Evolutionary conservation across 2,113 vertebrate genomes (phyloP).

Genomic region (Prinia subflava): DNA sequence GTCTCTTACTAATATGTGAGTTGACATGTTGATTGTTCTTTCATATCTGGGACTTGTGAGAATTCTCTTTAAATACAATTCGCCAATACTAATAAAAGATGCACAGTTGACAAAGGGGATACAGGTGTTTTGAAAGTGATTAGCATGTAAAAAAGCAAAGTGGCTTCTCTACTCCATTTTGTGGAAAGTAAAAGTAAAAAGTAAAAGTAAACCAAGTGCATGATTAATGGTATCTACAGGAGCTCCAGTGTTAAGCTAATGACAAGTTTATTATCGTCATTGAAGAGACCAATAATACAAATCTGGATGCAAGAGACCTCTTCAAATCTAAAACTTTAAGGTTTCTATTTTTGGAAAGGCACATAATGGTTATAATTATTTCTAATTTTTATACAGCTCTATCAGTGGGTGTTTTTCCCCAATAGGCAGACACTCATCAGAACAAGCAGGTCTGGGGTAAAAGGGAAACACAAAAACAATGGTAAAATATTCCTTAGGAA

Average conservation of each 20-base stretch:
- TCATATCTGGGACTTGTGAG: constrained; percentile 33
- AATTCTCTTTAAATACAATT: constrained; percentile 14
- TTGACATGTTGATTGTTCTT: constrained; percentile 68
- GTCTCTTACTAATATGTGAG: constrained; percentile 39
- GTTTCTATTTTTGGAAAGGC: neutral
- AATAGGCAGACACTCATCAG: neutral
- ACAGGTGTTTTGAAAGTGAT: constrained; percentile 7
- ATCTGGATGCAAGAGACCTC: neutral
- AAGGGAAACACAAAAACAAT: neutral
- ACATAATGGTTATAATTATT: neutral
- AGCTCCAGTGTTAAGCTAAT: neutral
- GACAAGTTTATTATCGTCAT: neutral
- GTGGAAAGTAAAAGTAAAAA: neutral
- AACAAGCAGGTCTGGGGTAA: neutral
- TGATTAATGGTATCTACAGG: neutral
- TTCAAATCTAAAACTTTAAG: neutral
- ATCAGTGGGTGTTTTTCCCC: neutral
- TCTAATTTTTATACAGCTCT: neutral
- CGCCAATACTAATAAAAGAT: neutral
- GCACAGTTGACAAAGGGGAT: neutral
- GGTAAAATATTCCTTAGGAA: neutral
- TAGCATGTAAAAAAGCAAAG: neutral
- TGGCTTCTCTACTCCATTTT: neutral
- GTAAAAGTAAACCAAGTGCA: neutral
- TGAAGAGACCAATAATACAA: neutral